Evolutionary conservation across 2,888 invertebrate species (phyloP).

Genomic region (Calameuta idolon): DNA sequence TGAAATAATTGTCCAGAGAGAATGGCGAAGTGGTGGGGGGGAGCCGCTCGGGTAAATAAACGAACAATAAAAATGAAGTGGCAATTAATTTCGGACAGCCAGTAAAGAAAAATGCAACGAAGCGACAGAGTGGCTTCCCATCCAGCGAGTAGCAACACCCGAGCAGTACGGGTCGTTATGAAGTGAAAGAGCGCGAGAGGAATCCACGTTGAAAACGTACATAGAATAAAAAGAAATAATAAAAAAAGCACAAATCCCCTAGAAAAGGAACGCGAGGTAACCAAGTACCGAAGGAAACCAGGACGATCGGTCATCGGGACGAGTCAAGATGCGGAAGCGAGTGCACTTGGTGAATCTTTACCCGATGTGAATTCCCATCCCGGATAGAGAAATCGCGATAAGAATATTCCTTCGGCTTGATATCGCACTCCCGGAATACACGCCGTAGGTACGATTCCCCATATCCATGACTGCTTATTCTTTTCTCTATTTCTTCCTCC

Average conservation of each 20-base stretch:
- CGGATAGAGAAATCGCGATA: background rate
- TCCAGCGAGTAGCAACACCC: conserved; percentile 29
- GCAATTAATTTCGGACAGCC: conserved; percentile 57
- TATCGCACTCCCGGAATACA: background rate
- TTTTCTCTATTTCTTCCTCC: background rate
- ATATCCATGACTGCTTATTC: background rate
- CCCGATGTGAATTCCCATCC: background rate
- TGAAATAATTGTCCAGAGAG: conserved; percentile 51
- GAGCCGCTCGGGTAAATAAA: conserved; percentile 54
- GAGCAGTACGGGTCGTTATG: conserved; percentile 29
- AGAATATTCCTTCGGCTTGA: background rate
- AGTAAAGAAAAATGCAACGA: conserved; percentile 20
- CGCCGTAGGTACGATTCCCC: background rate
- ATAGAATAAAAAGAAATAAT: background rate
- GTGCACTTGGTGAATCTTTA: background rate
- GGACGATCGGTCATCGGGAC: background rate
- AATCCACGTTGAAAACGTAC: background rate
- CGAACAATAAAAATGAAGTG: conserved; percentile 57
- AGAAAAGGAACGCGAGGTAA: background rate
- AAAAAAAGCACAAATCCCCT: background rate
- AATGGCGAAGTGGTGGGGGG: conserved; percentile 41
- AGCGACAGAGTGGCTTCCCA: conserved; percentile 22
- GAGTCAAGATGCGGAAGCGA: background rate
- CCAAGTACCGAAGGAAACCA: background rate
- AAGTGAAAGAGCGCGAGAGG: conserved; percentile 16